Evolutionary conservation across 2,797 vertebrate genomes (phyloP), one percentile per base, ranked within the genome.

Genomic region (Spinibarbus caldwelli): DNA sequence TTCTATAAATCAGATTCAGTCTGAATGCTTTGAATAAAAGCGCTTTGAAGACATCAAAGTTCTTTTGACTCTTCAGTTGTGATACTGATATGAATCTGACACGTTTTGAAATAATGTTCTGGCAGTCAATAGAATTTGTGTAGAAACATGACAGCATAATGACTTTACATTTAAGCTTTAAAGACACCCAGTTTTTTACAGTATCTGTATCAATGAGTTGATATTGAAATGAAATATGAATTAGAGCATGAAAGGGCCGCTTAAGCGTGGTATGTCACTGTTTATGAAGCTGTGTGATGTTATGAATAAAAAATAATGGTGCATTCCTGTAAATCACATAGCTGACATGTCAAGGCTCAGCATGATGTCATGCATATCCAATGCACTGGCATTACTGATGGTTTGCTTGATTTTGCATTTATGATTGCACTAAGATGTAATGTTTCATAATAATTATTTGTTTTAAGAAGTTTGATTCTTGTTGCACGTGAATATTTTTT

Each of bases 321-420:
- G 59, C 71, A 83, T 84, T 84, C 67, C 67, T 79, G 21, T 80
- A 54, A 72, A 64, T 57, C 84, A 64, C 78, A 80, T 57, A 62
- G 66, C 66, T 54, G 54, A 78, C 77, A 80, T 85, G 76, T 78
- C 49, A 79, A 79, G 67, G 41, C 38, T 79, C 49, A 78, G 49
- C 67, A 14, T 64, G 70, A 80, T 68, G 62, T 54, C 62, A 67
- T 76, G 15, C 73, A 78, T 84, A 34, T 78, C 62, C 21, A 83
- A 10, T 38, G 10, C 9, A 36, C 64, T n/a, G n/a, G 31, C 2
- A 36, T 66, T 62, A 36, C 36, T 45, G 49, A 62, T 62, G 21
- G 29, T 82, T 73, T 73, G 45, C n/a, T n/a, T 19, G 29, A 75
- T 66, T 75, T 49, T 36, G 54, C 36, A 38, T 75, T 75, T 71